Base-by-base conservation (phyloP, 2,888 invertebrate genomes). In the Epinotia demarniana region DNA sequence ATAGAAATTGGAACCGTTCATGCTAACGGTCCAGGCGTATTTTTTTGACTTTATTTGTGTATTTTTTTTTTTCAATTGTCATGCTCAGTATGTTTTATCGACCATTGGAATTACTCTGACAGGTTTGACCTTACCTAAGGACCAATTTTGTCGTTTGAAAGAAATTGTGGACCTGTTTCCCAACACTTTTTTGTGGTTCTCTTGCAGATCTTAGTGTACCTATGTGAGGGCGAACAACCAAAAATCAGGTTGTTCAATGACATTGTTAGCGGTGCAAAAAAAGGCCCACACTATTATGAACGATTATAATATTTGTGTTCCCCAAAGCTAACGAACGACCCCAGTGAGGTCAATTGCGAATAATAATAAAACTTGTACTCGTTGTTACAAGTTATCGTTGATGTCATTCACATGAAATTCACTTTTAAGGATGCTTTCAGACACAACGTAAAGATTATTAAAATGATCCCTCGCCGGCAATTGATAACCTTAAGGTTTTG, bases 401-500 rank as follows among this genome's bases (percentile, higher is more conserved):
- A n/a, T n/a, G 6, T n/a, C 53, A 53, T 53, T 53, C n/a, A n/a
- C 53, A 8, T n/a, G 53, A 53, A 53, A 8, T 8, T 53, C n/a
- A n/a, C 6, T n/a, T 53, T 53, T 6, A 49, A 16, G 5, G 4
- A 5, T 16, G 18, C 61, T 23, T 49, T 46, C n/a, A 53, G 60
- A 46, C 55, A 64, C n/a, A 58, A n/a, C 23, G 19, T 27, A 23
- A 43, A 66, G 27, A 53, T 55, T 27, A 84, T 81, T 81, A 82
- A 81, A 79, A 76, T 78, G 72, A 79, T 78, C 76, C 72, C 72
- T 77, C 75, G 73, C 79, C 77, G 73, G 87, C 88, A 88, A 90
- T 90, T 89, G 89, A 87, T 88, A 87, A 88, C 85, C 87, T 85
- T 81, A 82, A 88, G 89, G 91, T 90, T 81, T 84, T 84, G 85